A percentile compares a stretch with the other conserved stretches of the same genome.
These are phyloP conservation scores for Drosophila repletoides DNA, from an alignment of 1,140 invertebrate species.

Conservation along the genomic window DNA sequence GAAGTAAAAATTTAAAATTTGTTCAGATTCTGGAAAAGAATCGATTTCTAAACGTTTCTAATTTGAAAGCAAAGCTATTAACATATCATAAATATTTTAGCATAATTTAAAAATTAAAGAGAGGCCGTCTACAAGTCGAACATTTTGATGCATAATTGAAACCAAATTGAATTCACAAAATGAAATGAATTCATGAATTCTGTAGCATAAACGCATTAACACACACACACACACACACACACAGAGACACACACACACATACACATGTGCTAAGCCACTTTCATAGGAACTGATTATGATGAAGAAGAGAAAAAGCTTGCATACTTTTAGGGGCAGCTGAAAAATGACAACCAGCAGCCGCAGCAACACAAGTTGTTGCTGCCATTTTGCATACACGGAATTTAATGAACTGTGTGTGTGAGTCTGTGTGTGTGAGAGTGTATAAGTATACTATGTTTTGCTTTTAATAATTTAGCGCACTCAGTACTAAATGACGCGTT, in stretches of 20 bases:
- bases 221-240: constrained; percentile 28
- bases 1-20: no score
- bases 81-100: no score
- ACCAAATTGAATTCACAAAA: no score
- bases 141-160: no score
- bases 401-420: constrained; percentile 60
- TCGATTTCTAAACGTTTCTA: no score
- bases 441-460: constrained; percentile 48
- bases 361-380: constrained; percentile 55
- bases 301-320: no score
- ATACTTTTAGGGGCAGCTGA: constrained; percentile 49
- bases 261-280: not conserved
- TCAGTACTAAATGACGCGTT: constrained; percentile 70
- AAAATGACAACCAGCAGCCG: constrained; percentile 66
- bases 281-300: constrained; percentile 64
- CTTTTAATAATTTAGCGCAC: constrained; percentile 73
- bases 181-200: no score
- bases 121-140: no score
- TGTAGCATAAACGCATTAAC: no score
- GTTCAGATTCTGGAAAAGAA: no score
- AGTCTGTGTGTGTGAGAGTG: constrained; percentile 28
- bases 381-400: constrained; percentile 73
- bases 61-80: no score
- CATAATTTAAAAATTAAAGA: no score
- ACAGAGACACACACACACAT: constrained; percentile 29